These are phyloP conservation scores for Egretta garzetta DNA, from an alignment of 2,113 vertebrate species.

Conservation along the genomic window DNA sequence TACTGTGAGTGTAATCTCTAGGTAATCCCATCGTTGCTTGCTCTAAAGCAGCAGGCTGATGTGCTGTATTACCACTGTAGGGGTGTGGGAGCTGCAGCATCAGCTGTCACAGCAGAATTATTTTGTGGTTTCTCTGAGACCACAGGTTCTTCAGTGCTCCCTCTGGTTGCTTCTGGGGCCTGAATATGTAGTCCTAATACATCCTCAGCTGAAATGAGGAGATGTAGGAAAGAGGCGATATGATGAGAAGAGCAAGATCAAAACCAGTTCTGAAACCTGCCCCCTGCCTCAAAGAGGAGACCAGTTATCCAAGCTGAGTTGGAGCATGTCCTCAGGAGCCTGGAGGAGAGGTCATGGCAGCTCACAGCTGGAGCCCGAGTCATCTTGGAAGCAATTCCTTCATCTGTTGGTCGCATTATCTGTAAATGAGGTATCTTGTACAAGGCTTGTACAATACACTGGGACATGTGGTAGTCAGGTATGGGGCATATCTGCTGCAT, in stretches of 20 bases:
- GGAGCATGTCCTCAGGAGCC: not conserved
- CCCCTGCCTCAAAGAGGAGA: not conserved
- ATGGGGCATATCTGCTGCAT: not conserved
- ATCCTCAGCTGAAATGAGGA: not conserved
- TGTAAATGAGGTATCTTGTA: not conserved
- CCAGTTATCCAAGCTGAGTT: not conserved
- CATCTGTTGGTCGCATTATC: not conserved
- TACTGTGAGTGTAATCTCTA: not conserved
- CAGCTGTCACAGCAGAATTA: not conserved
- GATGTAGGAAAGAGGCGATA: accelerated
- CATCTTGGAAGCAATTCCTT: not conserved
- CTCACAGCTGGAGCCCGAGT: not conserved
- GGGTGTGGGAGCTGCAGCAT: not conserved
- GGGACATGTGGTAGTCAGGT: not conserved
- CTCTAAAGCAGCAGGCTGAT: not conserved
- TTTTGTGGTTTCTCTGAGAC: not conserved
- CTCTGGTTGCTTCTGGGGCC: not conserved
- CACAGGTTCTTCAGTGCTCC: not conserved
- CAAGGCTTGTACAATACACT: not conserved
- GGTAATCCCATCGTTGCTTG: not conserved
- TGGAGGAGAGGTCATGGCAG: not conserved
- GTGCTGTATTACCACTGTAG: accelerated
- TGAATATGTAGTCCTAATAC: not conserved
- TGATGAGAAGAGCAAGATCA: not conserved
- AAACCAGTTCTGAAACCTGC: not conserved